Evolutionary conservation across 2,113 vertebrate genomes (phyloP), one percentile per base, ranked within the genome.

Genomic region (Semnopithecus entellus): DNA sequence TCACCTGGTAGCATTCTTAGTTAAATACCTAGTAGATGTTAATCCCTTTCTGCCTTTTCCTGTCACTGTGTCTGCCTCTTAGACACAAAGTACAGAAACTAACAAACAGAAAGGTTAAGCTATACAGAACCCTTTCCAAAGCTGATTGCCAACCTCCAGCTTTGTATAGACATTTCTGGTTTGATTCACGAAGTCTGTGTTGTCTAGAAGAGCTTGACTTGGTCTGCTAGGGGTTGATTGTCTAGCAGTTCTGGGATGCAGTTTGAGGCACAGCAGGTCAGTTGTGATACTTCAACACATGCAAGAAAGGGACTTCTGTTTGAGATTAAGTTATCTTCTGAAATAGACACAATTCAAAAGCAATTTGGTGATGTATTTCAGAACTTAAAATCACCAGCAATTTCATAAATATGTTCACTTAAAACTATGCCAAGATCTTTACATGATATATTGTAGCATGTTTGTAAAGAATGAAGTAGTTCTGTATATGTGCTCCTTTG

Each of bases 281-380:
- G 38, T 92, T 61, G 20, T 52, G 50, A 75, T 76, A 48, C 45
- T 88, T 50, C 5, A 84, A 38, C 72, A 79, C 20, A n/a, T 68
- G 50, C 90, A 90, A 80, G 82, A 85, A 95, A 66, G 27, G 82
- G 43, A 68, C 35, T 82, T 6, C 12, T 22, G 38, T 72, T 35
- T 76, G 52, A 64, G 50, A 88, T 94, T 57, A 83, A 82, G 48
- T 78, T 79, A 72, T 72, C 50, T 89, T 95, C 72, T 78, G 52
- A 96, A 88, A 35, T 80, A 85, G 73, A 68, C 14, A 38, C 45
- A 35, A 30, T 25, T 35, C 6, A 68, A 91, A 48, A 91, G 61
- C 76, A 82, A 88, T 64, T 95, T 83, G 80, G 78, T 61, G 64
- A 38, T 86, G 3, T 92, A n/a, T 83, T 95, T 98, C n/a, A 88